phyloP scores from a whole-genome alignment of 2,113 vertebrate genomes.

The Rutilus rutilus region DNA sequence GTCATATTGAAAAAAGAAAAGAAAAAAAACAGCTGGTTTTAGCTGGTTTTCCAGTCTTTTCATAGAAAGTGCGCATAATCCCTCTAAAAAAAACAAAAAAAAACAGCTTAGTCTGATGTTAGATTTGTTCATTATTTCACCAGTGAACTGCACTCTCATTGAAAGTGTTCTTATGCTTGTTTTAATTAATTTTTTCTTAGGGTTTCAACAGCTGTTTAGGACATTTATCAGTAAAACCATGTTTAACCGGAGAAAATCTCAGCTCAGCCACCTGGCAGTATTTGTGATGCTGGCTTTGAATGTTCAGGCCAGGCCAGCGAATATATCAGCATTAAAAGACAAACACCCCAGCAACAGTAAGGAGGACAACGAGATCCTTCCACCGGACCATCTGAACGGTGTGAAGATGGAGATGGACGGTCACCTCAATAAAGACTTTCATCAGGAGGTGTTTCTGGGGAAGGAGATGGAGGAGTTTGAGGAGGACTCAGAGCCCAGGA shows the following conservation, averaged over 20 bases:
- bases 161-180: not conserved
- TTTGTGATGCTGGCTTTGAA: slow-evolving; percentile 72
- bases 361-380: slow-evolving; percentile 90
- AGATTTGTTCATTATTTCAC: not conserved
- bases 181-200: not conserved
- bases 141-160: not conserved
- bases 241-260: slow-evolving; percentile 66
- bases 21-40: not conserved
- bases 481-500: slow-evolving; percentile 87
- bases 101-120: not conserved
- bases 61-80: not conserved
- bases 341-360: slow-evolving; percentile 68
- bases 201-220: not conserved
- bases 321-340: slow-evolving; percentile 83
- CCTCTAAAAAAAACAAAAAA: not conserved
- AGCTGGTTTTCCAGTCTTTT: not conserved
- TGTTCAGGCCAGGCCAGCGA: slow-evolving; percentile 85
- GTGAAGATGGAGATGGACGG: slow-evolving; percentile 94
- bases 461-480: slow-evolving; percentile 91
- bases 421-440: slow-evolving; percentile 93
- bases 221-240: slow-evolving; percentile 63
- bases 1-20: not conserved
- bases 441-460: slow-evolving; percentile 95
- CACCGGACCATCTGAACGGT: slow-evolving; percentile 91
- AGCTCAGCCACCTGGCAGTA: slow-evolving; percentile 70